These are phyloP conservation scores for Phortica okadai DNA, from an alignment of 2,888 invertebrate genomes.

Conservation along the genomic window DNA sequence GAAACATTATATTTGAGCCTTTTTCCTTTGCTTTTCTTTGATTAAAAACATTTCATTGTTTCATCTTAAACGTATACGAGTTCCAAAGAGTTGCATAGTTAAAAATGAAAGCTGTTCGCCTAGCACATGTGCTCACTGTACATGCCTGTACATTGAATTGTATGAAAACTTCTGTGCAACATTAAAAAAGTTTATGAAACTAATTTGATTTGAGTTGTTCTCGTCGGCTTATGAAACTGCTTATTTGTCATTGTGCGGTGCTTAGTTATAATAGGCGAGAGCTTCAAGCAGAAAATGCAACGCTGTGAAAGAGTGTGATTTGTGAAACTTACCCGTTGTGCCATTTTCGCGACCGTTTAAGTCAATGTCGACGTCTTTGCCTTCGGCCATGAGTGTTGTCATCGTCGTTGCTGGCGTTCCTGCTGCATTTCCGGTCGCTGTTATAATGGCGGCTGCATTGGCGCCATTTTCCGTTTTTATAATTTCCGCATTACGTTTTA, in stretches of 20 bases:
- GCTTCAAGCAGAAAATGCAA: not conserved
- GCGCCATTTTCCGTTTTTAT: slow-evolving; percentile 70
- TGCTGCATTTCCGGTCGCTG: slow-evolving; percentile 55
- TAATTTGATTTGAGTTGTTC: slow-evolving; percentile 54
- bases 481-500: slow-evolving; percentile 66
- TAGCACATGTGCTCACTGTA: too few species aligned
- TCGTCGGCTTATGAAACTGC: slow-evolving; percentile 10
- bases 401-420: slow-evolving; percentile 48
- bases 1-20: too few species aligned
- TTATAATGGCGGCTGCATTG: slow-evolving; percentile 56
- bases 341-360: slow-evolving; percentile 66
- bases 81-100: too few species aligned
- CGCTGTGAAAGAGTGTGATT: not conserved
- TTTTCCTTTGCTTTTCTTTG: too few species aligned
- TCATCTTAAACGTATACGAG: too few species aligned
- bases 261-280: not conserved
- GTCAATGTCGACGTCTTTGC: slow-evolving; percentile 49
- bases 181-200: slow-evolving; percentile 42
- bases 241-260: slow-evolving; percentile 19
- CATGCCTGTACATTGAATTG: too few species aligned
- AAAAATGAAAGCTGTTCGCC: too few species aligned
- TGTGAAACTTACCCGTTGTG: slow-evolving; percentile 66
- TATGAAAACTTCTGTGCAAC: not conserved
- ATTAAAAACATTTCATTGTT: too few species aligned
- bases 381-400: not conserved